Conservation (phyloP, 1,140 invertebrate species). For the Euwallacea fornicatus region DNA sequence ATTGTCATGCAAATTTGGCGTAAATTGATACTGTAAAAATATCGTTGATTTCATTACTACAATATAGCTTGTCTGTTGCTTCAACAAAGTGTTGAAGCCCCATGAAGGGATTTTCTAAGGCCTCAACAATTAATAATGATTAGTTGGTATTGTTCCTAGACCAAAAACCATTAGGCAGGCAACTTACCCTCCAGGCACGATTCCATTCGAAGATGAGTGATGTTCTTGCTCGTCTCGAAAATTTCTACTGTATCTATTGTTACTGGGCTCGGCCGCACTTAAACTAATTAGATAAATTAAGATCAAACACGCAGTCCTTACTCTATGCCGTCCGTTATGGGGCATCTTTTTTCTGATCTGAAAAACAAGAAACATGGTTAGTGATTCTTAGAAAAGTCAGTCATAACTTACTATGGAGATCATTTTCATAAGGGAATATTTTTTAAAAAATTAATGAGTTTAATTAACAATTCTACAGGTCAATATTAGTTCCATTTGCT, state of each 20-base stretch:
- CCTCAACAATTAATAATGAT: no score
- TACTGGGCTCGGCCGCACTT: conserved; percentile 20
- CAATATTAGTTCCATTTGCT: no score
- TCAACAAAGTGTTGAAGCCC: no score
- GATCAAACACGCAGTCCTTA: conserved; percentile 23
- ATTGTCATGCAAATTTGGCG: conserved; percentile 1
- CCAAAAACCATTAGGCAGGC: no score
- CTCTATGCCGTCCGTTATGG: conserved; percentile 17
- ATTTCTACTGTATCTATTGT: conserved; percentile 29
- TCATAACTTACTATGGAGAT: no score
- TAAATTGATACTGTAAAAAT: not conserved
- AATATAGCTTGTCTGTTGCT: no score
- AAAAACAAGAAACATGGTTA: conserved; percentile 19
- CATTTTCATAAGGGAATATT: no score
- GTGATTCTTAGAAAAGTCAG: not conserved
- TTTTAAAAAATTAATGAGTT: no score
- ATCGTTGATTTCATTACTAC: no score
- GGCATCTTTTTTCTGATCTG: conserved; percentile 33
- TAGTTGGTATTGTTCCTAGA: not conserved
- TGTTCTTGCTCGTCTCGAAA: conserved; percentile 30
- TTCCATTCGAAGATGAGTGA: conserved; percentile 11
- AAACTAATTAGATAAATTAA: conserved; percentile 36
- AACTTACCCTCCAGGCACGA: conserved; percentile 36
- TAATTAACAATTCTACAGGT: no score
- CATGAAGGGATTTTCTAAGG: no score